Percentiles rank a stretch among this genome's conserved stretches.
Conservation (phyloP, 2,888 invertebrate genomes). For the Mamestra brassicae region DNA sequence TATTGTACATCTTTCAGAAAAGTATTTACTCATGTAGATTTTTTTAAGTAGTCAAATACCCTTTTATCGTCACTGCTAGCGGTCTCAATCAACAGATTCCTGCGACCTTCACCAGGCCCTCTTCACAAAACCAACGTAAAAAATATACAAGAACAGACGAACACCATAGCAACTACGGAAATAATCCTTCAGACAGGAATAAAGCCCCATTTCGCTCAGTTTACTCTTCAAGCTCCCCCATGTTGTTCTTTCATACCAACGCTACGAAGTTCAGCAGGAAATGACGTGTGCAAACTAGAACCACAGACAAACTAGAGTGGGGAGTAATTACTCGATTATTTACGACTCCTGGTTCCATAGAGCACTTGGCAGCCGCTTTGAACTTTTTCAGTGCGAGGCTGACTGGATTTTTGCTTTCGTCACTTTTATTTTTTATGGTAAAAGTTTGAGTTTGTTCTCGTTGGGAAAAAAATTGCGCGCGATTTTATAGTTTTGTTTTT, state of each 20-base stretch:
- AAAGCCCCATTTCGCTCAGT: slow-evolving; percentile 21
- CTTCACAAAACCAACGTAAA: neutral
- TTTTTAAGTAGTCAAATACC: too few relatives aligned
- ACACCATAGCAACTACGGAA: neutral
- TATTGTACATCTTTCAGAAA: too few relatives aligned
- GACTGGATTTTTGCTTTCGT: slow-evolving; percentile 46
- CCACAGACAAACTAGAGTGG: slow-evolving; percentile 60
- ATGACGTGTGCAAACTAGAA: slow-evolving; percentile 60
- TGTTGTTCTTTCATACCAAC: slow-evolving; percentile 29
- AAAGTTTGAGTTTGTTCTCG: slow-evolving; percentile 29
- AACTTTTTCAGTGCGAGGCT: slow-evolving; percentile 55
- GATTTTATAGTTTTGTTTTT: slow-evolving; percentile 14
- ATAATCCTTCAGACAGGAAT: neutral
- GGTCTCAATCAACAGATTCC: neutral
- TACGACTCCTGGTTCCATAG: slow-evolving; percentile 50
- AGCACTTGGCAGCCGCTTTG: slow-evolving; percentile 57
- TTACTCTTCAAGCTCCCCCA: slow-evolving; percentile 28
- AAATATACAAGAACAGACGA: neutral
- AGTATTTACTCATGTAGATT: too few relatives aligned
- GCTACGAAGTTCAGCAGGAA: slow-evolving; percentile 43
- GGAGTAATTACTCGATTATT: slow-evolving; percentile 63
- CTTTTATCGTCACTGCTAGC: too few relatives aligned
- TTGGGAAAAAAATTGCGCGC: slow-evolving; percentile 12
- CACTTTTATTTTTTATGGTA: slow-evolving; percentile 40
- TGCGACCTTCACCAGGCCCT: neutral